Base-by-base conservation (phyloP, 2,113 vertebrate genomes). In the Rallus limicola region DNA sequence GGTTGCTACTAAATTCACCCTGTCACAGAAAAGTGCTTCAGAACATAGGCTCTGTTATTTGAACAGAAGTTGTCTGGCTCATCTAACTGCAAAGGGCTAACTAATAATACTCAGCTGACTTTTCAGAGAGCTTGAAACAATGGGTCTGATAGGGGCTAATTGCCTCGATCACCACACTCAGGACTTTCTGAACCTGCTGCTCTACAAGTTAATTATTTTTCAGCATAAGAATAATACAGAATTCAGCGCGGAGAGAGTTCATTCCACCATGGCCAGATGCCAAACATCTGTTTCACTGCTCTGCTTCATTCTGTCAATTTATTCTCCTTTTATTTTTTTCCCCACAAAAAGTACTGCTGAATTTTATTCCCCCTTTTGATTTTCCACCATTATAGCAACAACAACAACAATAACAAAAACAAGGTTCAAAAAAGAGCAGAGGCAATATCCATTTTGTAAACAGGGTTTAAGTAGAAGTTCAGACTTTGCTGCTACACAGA, bases 121-220 rank as follows among this genome's bases (percentile, higher is more conserved):
- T 93, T 86, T 88, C 90, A 94, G 48, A 84, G 86, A 76, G 76
- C 69, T 94, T 81, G 65, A 83, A 92, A 95, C 93, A 94, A 81
- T 71, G 88, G 34, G 23, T 93, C 80, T 82, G 86, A 90, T 88
- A 88, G 80, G 31, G 92, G 88, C 86, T 92, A 97, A 96, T 96
- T 96, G 86, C 72, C 90, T 93, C 50, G 3, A 81, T 94, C 69
- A 94, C 82, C 78, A 60, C 26, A 40, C 48, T 90, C 76, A 69
- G 18, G 16, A 38, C 60, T 93, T 69, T 86, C 69, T 96, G 90
- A 92, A 96, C 92, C 56, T 36, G 24, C 86, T 93, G 85, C 93
- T 92, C 76, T 90, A 75, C 79, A 93, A 95, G 92, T 94, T 94
- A 96, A 96, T 96, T 95, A 92, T 95, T 95, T 95, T 90, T 83